A percentile compares a stretch with the other conserved stretches of the same genome.
Conservation (phyloP, 2,888 invertebrate genomes). For the Chrysolina americana region DNA sequence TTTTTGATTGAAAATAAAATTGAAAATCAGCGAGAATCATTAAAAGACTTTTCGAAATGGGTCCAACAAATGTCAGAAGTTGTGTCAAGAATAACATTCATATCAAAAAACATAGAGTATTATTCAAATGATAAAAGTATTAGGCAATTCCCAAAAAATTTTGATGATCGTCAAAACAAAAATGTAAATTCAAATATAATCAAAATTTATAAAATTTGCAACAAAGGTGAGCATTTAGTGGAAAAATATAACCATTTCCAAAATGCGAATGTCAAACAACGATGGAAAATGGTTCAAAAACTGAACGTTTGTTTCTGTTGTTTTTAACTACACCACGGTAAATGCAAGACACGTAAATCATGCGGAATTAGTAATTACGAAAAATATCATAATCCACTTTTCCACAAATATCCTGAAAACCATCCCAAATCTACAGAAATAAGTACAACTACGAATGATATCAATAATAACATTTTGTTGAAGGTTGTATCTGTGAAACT, state of each 20-base stretch:
- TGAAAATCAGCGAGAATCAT: slow-evolving; percentile 15
- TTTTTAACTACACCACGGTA: neutral
- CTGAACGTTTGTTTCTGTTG: slow-evolving; percentile 2
- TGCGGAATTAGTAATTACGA: neutral
- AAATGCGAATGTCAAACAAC: neutral
- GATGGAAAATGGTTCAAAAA: slow-evolving; percentile 15
- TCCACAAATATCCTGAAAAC: neutral
- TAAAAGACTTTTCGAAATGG: neutral
- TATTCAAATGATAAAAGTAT: neutral
- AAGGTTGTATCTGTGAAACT: neutral
- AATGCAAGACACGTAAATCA: neutral
- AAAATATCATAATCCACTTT: slow-evolving; percentile 1
- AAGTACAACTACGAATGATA: neutral
- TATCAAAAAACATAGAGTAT: slow-evolving; percentile 1
- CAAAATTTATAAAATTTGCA: slow-evolving; percentile 15
- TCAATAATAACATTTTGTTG: neutral
- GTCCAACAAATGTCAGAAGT: slow-evolving; percentile 14
- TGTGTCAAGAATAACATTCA: slow-evolving; percentile 13
- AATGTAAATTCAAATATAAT: neutral
- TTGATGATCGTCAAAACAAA: too few relatives aligned
- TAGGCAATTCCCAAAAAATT: too few relatives aligned
- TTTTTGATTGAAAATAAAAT: neutral
- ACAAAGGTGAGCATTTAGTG: neutral
- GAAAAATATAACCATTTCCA: neutral
- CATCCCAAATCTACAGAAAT: neutral